Base-by-base conservation (phyloP, 2,113 vertebrate species). In the Benitochromis conjunctus region DNA sequence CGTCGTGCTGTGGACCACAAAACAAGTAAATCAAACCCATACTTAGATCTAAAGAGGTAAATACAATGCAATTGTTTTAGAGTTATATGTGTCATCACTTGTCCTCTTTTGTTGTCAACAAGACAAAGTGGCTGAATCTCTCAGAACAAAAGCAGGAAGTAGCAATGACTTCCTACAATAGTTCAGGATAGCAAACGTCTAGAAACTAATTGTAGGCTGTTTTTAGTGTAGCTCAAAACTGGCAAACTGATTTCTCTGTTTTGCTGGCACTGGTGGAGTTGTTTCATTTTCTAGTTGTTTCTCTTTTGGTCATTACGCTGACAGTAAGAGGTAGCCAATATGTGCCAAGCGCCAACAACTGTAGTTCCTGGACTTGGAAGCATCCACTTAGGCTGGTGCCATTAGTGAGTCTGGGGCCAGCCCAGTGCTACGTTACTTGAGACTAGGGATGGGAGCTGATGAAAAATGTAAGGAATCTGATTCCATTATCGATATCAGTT, bases 1-100 rank as follows among this genome's bases (percentile, higher is more conserved):
- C 46, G 0, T 94, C 86, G 18, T 94, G 81, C 96, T 96, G 86
- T 18, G 31, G 56, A 71, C 5, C 24, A 66, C 88, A 88, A 48
- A 66, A 55, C 2, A 21, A 54, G 21, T 77, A 76, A 4, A 24
- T 43, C 6, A 78, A 80, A 71, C 11, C 6, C 9, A 54, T 26
- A 18, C 6, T 69, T 54, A 12, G 11, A 66, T n/a, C 19, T 57
- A 1, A 31, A 57, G 41, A 5, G 1, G 48, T 57, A 19, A 5
- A 57, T 41, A 29, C 13, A 16, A 6, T 74, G 12, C 21, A 64
- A 5, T 53, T 36, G 29, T 14, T 29, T 84, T 36, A 3, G 31
- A 83, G 21, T 57, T 24, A 29, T 26, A n/a, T 34, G 64, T 13
- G 6, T 48, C 19, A 46, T 51, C 46, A 55, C 24, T 55, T 13